These are phyloP conservation scores for Ctena decussata DNA, from an alignment of 2,888 invertebrate genomes.

Conservation along the genomic window DNA sequence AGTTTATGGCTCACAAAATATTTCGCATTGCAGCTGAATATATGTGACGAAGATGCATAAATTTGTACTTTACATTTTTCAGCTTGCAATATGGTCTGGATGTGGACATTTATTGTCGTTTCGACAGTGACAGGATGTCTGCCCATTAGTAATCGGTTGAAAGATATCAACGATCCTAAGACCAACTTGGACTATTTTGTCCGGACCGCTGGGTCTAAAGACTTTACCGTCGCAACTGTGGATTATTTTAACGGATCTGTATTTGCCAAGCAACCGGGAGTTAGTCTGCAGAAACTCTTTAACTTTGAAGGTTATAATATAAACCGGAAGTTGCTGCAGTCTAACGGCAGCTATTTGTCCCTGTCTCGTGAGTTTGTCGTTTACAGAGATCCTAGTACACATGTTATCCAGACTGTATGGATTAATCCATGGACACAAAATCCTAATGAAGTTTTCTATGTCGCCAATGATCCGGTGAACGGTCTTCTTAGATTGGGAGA, in stretches of 20 bases:
- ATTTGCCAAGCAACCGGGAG: constrained; percentile 48
- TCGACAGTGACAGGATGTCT: too few species aligned
- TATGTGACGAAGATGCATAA: too few species aligned
- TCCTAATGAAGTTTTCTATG: constrained; percentile 68
- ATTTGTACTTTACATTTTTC: too few species aligned
- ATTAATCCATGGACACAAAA: constrained; percentile 53
- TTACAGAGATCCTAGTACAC: constrained; percentile 62
- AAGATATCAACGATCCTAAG: constrained; percentile 44
- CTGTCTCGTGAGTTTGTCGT: constrained; percentile 67
- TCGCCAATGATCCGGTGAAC: constrained; percentile 70
- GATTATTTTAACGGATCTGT: constrained; percentile 68
- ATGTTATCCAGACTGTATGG: constrained; percentile 60
- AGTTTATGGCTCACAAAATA: too few species aligned
- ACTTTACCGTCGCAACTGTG: constrained; percentile 29
- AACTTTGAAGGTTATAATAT: constrained; percentile 72
- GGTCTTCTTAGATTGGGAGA: constrained; percentile 32
- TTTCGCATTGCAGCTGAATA: too few species aligned
- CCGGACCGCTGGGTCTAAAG: constrained; percentile 49
- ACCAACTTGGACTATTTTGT: constrained; percentile 62
- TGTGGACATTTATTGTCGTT: too few species aligned
- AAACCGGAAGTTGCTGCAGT: constrained; percentile 50
- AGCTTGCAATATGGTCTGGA: too few species aligned
- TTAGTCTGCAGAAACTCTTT: constrained; percentile 57
- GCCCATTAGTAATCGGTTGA: too few species aligned
- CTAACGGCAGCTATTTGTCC: constrained; percentile 61